Evolutionary conservation across 1,140 invertebrate species (phyloP), one percentile per base, ranked within the genome.

Genomic region (Carcinoscorpius rotundicauda): DNA sequence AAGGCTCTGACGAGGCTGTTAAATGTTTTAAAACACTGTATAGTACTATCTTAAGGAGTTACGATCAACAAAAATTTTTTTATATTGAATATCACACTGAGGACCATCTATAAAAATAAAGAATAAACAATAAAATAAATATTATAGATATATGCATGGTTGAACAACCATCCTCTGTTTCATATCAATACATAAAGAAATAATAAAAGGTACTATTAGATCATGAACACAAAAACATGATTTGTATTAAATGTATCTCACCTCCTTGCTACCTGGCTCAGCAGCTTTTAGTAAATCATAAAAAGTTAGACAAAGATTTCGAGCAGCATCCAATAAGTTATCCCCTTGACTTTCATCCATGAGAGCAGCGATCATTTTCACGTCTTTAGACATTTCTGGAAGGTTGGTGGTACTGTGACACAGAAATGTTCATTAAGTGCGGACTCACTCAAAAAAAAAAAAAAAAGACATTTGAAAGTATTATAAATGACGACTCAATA

Each of bases 301-400:
- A 78, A 99, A 98, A 2, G 96, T 96, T 50, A 81, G 85, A 73
- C 94, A 97, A 0, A 99, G 81, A 73, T 87, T 87, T 66, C 92
- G 81, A 0, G 97, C 91, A 10, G 97, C 97, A 70, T 95, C 90
- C 62, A 99, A 76, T 9, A 99, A 79, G 65, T 85, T 84, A 69
- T 93, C 91, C 0, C 93, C 93, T 71, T 86, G 86, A 53, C 85
- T 79, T 69, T 87, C 84, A 66, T 96, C 93, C 84, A 97, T 92
- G 0, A 98, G 80, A 0, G 94, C 92, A 6, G 96, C 95, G 69
- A 99, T 88, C 82, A 97, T 89, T 64, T 89, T 85, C 3, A 99
- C 93, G 69, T 88, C 93, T 73, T 92, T 90, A 0, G 93, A 92
- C 82, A 99, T 93, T 78, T 98, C 93, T 0, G 95, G 93, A 65